A percentile compares a stretch with the other conserved stretches of the same genome.
Evolutionary conservation across 2,888 invertebrate species (phyloP).

Genomic region (Chirona hameri): DNA sequence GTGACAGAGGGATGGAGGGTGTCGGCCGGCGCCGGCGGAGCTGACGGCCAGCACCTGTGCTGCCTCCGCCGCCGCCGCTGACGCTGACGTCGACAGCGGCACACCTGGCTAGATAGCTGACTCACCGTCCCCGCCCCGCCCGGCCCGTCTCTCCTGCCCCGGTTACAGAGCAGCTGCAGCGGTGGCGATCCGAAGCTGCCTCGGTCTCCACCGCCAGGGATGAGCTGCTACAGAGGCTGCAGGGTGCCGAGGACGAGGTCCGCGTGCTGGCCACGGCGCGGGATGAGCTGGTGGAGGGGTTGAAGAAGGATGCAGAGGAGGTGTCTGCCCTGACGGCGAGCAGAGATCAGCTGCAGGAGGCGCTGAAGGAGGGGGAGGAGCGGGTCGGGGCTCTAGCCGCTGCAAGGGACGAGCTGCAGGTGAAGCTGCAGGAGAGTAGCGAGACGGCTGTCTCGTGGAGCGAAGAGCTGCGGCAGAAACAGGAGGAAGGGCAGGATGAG

Average conservation of each 20-base stretch:
- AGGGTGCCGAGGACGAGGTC: neutral
- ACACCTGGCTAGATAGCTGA: neutral
- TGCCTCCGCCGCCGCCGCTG: neutral
- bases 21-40: no score
- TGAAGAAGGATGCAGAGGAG: conserved; percentile 35
- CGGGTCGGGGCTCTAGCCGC: neutral
- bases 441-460: neutral
- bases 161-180: conserved; percentile 26
- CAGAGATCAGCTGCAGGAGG: neutral
- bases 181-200: neutral
- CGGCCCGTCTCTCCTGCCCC: neutral
- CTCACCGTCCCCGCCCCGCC: neutral
- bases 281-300: conserved; percentile 5
- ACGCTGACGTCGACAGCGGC: neutral
- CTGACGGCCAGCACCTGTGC: neutral
- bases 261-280: neutral
- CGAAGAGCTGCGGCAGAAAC: neutral
- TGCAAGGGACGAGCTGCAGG: neutral
- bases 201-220: no score
- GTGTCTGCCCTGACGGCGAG: neutral
- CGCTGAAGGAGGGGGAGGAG: neutral
- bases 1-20: no score
- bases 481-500: neutral
- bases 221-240: neutral
- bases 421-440: neutral